These are phyloP conservation scores for Epinotia ramella DNA, from an alignment of 2,888 invertebrate species.

Conservation along the genomic window DNA sequence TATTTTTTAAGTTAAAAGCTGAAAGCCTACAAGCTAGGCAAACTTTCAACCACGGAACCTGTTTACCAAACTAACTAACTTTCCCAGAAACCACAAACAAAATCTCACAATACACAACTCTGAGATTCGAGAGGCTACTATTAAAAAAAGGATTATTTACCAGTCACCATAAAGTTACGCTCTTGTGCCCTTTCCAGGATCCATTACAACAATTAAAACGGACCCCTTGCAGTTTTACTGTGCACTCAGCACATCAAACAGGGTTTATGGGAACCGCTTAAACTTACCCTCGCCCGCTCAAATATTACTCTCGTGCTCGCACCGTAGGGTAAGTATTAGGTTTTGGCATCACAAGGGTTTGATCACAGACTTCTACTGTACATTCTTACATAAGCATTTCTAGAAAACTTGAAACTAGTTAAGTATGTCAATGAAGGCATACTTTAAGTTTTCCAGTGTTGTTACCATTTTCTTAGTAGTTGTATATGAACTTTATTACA, in stretches of 20 bases:
- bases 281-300: background rate
- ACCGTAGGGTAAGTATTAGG: too few relatives aligned
- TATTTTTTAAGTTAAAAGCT: too few relatives aligned
- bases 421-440: too few relatives aligned
- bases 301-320: too few relatives aligned
- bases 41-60: background rate
- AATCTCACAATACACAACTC: constrained; percentile 14
- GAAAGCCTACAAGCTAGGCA: too few relatives aligned
- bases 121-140: constrained; percentile 23
- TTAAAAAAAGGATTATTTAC: background rate
- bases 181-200: background rate
- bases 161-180: background rate
- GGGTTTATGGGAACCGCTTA: constrained; percentile 38
- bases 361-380: too few relatives aligned
- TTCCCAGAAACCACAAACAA: background rate
- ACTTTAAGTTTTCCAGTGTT: too few relatives aligned
- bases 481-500: too few relatives aligned
- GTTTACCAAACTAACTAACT: background rate
- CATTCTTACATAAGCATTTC: too few relatives aligned
- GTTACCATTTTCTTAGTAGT: too few relatives aligned
- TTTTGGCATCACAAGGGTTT: too few relatives aligned
- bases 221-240: constrained; percentile 35
- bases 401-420: too few relatives aligned
- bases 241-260: constrained; percentile 35
- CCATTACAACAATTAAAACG: constrained; percentile 38